phyloP scores from a whole-genome alignment of 2,797 vertebrate species.

The Pterois miles region DNA sequence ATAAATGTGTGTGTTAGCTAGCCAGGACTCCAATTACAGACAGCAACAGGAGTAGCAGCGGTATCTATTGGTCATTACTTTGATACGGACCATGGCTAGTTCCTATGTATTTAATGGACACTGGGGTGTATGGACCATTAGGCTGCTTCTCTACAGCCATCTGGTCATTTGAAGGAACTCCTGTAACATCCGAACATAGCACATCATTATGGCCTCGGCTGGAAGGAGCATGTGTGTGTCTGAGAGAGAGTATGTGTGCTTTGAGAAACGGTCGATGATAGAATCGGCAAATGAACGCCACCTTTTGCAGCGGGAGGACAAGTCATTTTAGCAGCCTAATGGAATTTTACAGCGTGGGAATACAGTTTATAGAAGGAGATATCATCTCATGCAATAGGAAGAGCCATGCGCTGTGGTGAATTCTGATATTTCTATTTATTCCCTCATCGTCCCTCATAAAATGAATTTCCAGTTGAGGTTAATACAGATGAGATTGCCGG shows the following conservation, averaged over 20 bases:
- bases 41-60: slow-evolving; percentile 59
- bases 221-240: slow-evolving; percentile 18
- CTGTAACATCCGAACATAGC: slow-evolving; percentile 59
- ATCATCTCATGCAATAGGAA: slow-evolving; percentile 61
- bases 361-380: slow-evolving; percentile 65
- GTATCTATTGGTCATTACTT: slow-evolving; percentile 79
- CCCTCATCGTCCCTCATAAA: slow-evolving; percentile 43
- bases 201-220: slow-evolving; percentile 63
- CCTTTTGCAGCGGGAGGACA: slow-evolving; percentile 67
- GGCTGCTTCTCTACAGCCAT: slow-evolving; percentile 68
- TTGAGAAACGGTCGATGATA: slow-evolving; percentile 63
- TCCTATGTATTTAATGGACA: slow-evolving; percentile 77
- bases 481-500: slow-evolving; percentile 54
- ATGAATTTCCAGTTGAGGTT: slow-evolving; percentile 59
- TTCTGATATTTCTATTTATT: slow-evolving; percentile 71
- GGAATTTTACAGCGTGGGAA: slow-evolving; percentile 71
- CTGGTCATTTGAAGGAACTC: slow-evolving; percentile 65
- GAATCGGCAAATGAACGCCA: slow-evolving; percentile 75
- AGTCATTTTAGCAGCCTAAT: slow-evolving; percentile 77
- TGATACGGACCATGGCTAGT: slow-evolving; percentile 63
- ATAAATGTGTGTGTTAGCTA: slow-evolving; percentile 25
- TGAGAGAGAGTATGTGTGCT: slow-evolving; percentile 15
- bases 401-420: slow-evolving; percentile 39
- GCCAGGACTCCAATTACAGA: slow-evolving; percentile 76
- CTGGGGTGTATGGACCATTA: slow-evolving; percentile 76